Percentiles rank a stretch among this genome's conserved stretches.
These are phyloP conservation scores for Margaritifera margaritifera DNA, from an alignment of 2,888 invertebrate genomes.

Conservation along the genomic window DNA sequence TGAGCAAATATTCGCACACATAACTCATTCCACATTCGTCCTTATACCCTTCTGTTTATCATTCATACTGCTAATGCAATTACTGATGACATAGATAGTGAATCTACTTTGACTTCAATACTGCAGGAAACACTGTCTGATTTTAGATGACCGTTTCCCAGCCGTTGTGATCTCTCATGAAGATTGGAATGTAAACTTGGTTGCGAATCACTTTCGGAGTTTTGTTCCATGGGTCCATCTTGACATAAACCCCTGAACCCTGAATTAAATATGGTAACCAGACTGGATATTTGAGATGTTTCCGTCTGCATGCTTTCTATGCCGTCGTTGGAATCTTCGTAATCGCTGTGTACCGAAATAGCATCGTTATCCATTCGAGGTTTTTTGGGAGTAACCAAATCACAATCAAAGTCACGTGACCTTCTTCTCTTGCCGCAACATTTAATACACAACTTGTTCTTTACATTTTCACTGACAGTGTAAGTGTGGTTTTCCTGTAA, in stretches of 20 bases:
- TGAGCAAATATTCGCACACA: too few relatives aligned
- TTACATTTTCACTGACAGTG: too few relatives aligned
- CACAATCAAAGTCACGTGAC: conserved; percentile 29
- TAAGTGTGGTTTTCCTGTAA: too few relatives aligned
- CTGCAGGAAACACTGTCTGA: conserved; percentile 40
- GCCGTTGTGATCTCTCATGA: conserved; percentile 34
- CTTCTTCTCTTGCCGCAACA: conserved; percentile 38
- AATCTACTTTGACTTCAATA: conserved; percentile 42
- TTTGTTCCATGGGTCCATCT: conserved; percentile 16
- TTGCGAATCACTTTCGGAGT: conserved; percentile 14
- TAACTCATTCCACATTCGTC: too few relatives aligned
- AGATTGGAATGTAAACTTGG: conserved; percentile 32
- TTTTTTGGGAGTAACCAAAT: conserved; percentile 32
- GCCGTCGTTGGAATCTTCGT: conserved; percentile 20
- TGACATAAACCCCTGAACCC: conserved; percentile 59
- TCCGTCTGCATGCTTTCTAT: conserved; percentile 58
- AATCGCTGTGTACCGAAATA: conserved; percentile 17
- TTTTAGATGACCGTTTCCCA: conserved; percentile 31
- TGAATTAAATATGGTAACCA: conserved; percentile 66
- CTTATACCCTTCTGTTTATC: neutral
- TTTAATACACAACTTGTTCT: too few relatives aligned
- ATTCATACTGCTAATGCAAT: conserved; percentile 58
- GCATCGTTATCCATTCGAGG: conserved; percentile 30
- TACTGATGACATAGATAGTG: conserved; percentile 46
- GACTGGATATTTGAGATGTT: conserved; percentile 58